phyloP scores from a whole-genome alignment of 2,888 invertebrate species.

The Nemurella pictetii region DNA sequence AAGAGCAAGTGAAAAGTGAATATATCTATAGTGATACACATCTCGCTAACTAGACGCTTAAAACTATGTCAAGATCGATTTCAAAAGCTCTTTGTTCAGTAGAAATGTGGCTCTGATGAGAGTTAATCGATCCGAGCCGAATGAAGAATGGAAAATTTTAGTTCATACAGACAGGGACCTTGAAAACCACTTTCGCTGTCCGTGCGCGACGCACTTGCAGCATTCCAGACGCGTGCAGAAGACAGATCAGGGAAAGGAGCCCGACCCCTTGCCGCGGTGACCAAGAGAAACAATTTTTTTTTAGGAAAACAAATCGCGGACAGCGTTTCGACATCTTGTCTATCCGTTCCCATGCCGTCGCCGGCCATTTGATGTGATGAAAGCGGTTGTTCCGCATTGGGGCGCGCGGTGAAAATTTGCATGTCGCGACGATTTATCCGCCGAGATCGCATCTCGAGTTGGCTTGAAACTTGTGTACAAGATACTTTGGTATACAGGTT shows the following conservation, averaged over 20 bases:
- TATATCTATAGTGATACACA: background rate
- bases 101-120: background rate
- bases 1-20: background rate
- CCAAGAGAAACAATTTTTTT: background rate
- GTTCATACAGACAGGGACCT: background rate
- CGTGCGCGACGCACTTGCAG: background rate
- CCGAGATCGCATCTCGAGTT: background rate
- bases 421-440: background rate
- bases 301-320: no score
- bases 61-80: background rate
- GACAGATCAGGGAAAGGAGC: no score
- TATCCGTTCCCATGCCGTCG: no score
- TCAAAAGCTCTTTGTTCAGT: background rate
- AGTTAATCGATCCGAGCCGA: no score
- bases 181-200: background rate
- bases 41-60: background rate
- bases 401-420: background rate
- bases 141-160: no score
- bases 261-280: no score
- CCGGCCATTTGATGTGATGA: background rate
- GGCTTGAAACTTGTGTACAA: no score
- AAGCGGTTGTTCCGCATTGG: background rate
- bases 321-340: no score
- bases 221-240: background rate
- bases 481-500: no score